phyloP scores from a whole-genome alignment of 2,888 invertebrate genomes.

The Leptopilina myrica region DNA sequence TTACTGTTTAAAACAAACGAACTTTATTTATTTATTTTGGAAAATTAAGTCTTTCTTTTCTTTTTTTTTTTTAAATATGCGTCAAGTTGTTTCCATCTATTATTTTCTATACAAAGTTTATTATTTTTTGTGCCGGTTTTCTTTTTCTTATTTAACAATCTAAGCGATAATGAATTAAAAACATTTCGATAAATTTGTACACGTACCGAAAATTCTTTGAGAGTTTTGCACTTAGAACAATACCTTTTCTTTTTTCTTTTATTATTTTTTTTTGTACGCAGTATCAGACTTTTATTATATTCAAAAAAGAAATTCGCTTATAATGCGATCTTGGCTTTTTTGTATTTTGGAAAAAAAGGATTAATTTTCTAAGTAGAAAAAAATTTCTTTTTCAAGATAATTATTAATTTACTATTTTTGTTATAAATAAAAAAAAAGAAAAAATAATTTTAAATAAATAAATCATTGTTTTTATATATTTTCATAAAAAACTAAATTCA shows the following conservation, averaged over 20 bases:
- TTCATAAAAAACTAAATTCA: too few relatives aligned
- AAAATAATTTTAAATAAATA: too few relatives aligned
- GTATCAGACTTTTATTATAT: constrained; percentile 55
- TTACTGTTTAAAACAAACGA: constrained; percentile 48
- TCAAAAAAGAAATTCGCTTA: constrained; percentile 46
- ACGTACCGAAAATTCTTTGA: constrained; percentile 41
- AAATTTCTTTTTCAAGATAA: too few relatives aligned
- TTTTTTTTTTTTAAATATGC: not conserved
- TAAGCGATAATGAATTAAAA: constrained; percentile 19
- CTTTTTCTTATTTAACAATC: not conserved
- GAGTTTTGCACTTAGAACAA: constrained; percentile 45
- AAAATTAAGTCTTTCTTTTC: constrained; percentile 24
- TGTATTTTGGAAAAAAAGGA: not conserved
- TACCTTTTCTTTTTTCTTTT: constrained; percentile 49
- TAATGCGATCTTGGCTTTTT: constrained; percentile 12
- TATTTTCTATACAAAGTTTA: constrained; percentile 30
- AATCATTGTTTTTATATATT: too few relatives aligned
- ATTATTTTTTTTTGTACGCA: constrained; percentile 58
- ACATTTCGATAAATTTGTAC: constrained; percentile 43
- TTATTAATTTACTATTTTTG: too few relatives aligned
- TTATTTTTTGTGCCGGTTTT: constrained; percentile 19
- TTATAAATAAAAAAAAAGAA: too few relatives aligned
- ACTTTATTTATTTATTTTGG: constrained; percentile 50
- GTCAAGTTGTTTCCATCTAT: constrained; percentile 18
- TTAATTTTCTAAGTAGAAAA: not conserved